Evolutionary conservation across 2,888 invertebrate genomes (phyloP).

Genomic region (Caenorhabditis macrosperma): DNA sequence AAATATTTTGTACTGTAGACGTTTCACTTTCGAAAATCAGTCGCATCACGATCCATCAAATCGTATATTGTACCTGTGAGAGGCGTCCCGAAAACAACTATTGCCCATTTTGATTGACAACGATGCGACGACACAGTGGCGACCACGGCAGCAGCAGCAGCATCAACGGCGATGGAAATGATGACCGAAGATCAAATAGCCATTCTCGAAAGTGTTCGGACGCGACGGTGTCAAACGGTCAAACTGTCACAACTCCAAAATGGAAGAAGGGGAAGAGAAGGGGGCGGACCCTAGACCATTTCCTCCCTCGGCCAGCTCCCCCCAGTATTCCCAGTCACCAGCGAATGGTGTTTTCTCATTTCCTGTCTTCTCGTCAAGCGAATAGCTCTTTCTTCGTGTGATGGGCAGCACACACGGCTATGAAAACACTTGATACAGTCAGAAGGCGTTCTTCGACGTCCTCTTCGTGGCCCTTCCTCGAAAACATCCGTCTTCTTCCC

Average conservation of each 20-base stretch:
- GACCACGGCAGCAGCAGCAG: background rate
- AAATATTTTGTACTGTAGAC: too few species aligned
- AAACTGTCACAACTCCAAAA: background rate
- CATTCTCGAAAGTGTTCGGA: background rate
- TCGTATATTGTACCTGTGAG: background rate
- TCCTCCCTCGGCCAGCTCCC: too few species aligned
- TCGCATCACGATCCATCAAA: too few species aligned
- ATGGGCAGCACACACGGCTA: too few species aligned
- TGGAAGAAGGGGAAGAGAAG: background rate
- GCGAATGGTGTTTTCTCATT: background rate
- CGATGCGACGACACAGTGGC: background rate
- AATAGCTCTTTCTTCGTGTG: too few species aligned
- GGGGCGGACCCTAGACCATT: background rate
- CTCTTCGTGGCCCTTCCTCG: too few species aligned
- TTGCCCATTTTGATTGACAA: background rate
- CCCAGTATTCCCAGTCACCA: too few species aligned
- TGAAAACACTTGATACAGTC: background rate
- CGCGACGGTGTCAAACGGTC: slow-evolving; percentile 11
- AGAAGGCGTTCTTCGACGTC: background rate
- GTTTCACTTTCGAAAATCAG: too few species aligned
- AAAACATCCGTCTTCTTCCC: background rate
- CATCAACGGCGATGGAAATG: background rate
- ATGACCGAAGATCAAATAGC: slow-evolving; percentile 7
- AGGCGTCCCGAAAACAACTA: background rate
- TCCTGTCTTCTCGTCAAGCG: background rate